Evolutionary conservation across 2,888 invertebrate species (phyloP), one percentile per base, ranked within the genome.

Genomic region (Melinaea marsaeus): DNA sequence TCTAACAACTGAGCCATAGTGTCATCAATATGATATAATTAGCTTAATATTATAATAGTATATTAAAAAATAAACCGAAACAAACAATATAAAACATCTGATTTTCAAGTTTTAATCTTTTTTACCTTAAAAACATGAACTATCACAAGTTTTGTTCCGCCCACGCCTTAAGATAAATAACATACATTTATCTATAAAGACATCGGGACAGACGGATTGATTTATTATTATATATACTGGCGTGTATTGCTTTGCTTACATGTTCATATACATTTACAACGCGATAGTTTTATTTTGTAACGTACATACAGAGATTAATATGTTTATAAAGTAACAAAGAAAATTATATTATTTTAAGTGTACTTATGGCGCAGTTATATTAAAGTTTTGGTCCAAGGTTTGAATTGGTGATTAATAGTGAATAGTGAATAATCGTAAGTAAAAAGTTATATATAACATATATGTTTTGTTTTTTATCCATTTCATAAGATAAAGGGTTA

Each of bases 121-220:
- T 48, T 22, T 22, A 22, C 48, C 22, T 51, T 51, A 51, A 32
- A 51, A 32, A 51, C 32, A 51, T 9, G 32, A 51, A 51, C 51
- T 32, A 22, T 32, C 22, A 11, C 51, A 51, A 51, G 51, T 51
- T 32, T 61, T 48, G 60, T 65, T 46, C 55, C 56, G 37, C 64
- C 67, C 69, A 69, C 67, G 66, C 66, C 46, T 51, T 57, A 61
- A 66, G 66, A 71, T 73, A 71, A 72, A 71, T 68, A 71, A 72
- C 67, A 59, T 45, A 62, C 72, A 70, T 70, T 68, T 69, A 68
- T 72, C 71, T 67, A 70, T 66, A 67, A 66, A 68, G 72, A 69
- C 65, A 68, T 63, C 67, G 65, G 58, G 66, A 68, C 70, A 67
- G 65, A 60, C 66, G 42, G 61, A 71, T 71, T 74, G 73, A 72